A percentile compares a stretch with the other conserved stretches of the same genome.
These are phyloP conservation scores for Arrhamphus sclerolepis DNA, from an alignment of 2,797 vertebrate genomes.

Conservation along the genomic window DNA sequence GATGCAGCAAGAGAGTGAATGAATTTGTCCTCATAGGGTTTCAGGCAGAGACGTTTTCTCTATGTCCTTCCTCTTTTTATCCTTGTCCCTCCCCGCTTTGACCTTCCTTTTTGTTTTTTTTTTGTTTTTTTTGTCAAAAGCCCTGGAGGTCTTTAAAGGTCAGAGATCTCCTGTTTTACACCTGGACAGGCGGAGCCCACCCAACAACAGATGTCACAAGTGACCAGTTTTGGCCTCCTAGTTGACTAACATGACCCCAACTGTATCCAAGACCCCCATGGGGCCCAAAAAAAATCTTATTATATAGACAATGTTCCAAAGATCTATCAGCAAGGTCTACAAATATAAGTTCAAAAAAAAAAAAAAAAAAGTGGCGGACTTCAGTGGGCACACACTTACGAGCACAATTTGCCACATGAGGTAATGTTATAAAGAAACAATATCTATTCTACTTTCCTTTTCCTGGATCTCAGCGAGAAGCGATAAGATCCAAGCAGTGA, in stretches of 20 bases:
- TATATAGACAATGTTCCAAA: conserved; percentile 16
- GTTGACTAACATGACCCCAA: conserved; percentile 22
- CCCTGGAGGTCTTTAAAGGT: conserved; percentile 28
- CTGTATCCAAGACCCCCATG: neutral
- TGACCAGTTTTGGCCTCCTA: conserved; percentile 36
- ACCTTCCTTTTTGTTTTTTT: neutral
- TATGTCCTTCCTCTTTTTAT: no score
- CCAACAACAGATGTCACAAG: conserved; percentile 36
- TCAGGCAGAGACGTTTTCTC: conserved; percentile 13
- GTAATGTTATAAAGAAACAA: conserved; percentile 34
- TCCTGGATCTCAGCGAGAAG: conserved; percentile 7
- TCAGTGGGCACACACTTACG: neutral
- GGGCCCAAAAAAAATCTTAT: neutral
- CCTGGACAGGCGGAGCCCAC: conserved; percentile 45
- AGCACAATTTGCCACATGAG: conserved; percentile 33
- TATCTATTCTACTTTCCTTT: conserved; percentile 19
- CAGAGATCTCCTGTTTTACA: conserved; percentile 46
- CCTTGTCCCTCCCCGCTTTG: neutral
- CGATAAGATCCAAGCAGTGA: conserved; percentile 6
- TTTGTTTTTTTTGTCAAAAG: conserved; percentile 1
- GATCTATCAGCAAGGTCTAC: neutral
- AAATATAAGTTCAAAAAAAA: neutral
- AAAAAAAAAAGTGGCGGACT: conserved; percentile 5
- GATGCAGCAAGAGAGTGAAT: conserved; percentile 42
- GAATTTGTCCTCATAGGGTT: conserved; percentile 39